Percentiles rank a stretch among this genome's conserved stretches.
Conservation (phyloP, 2,888 invertebrate species). For the Limnephilus marmoratus region DNA sequence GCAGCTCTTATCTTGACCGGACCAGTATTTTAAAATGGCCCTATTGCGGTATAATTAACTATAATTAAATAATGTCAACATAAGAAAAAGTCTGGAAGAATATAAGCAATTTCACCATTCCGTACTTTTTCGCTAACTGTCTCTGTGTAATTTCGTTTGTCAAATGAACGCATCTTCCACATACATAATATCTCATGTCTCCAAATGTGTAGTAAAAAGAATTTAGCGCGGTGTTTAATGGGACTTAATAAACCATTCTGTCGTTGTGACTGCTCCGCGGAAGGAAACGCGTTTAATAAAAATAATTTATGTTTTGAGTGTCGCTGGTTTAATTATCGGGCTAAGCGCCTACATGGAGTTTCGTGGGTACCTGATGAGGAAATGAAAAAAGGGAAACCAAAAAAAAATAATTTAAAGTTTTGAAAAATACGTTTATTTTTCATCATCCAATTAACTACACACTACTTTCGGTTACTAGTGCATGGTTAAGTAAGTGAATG, state of each 20-base stretch:
- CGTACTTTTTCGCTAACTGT: neutral
- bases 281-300: constrained; percentile 59
- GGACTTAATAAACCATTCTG: constrained; percentile 22
- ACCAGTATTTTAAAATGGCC: too few relatives aligned
- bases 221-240: constrained; percentile 12
- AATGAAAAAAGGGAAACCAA: neutral
- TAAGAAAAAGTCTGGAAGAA: neutral
- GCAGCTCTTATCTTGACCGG: too few relatives aligned
- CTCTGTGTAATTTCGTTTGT: constrained; percentile 11
- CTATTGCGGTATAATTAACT: too few relatives aligned
- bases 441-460: neutral
- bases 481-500: too few relatives aligned
- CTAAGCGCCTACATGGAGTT: constrained; percentile 4
- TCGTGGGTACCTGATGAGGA: neutral
- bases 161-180: neutral
- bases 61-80: too few relatives aligned
- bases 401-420: neutral
- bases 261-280: neutral
- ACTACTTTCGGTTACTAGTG: too few relatives aligned
- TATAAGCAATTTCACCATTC: neutral
- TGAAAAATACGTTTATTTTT: neutral
- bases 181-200: constrained; percentile 12
- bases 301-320: constrained; percentile 64
- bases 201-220: constrained; percentile 11
- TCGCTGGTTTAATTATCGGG: constrained; percentile 62